Conservation (phyloP, 2,113 vertebrate species). For the Donacobius atricapilla region DNA sequence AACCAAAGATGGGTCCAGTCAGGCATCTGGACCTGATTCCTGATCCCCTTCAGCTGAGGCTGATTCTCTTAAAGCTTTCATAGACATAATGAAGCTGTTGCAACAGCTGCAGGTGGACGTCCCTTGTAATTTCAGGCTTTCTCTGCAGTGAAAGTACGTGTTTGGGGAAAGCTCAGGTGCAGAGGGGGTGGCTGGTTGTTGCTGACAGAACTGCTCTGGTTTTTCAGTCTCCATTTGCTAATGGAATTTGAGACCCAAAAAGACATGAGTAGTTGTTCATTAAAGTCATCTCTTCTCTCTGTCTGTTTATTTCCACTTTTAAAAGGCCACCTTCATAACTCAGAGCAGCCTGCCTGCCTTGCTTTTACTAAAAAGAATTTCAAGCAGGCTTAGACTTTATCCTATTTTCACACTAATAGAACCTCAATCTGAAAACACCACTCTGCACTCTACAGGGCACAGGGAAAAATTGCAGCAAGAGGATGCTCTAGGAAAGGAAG, state of each 20-base stretch:
- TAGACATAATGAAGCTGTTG: not conserved
- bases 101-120: not conserved
- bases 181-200: not conserved
- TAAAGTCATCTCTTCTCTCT: constrained; percentile 37
- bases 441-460: constrained; percentile 63
- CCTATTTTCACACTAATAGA: not conserved
- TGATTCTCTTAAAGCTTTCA: not conserved
- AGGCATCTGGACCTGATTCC: not conserved
- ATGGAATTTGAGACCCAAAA: constrained; percentile 21
- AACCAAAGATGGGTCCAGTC: not conserved
- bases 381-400: constrained; percentile 22
- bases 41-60: not conserved
- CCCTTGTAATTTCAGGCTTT: not conserved
- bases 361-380: constrained; percentile 35
- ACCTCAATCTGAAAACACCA: constrained; percentile 53
- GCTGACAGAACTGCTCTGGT: not conserved
- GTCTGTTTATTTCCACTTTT: constrained; percentile 64
- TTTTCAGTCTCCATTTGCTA: constrained; percentile 16
- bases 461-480: not conserved
- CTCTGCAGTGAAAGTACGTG: not conserved
- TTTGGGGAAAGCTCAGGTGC: not conserved
- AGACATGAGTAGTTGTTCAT: not conserved
- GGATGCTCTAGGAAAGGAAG: not conserved
- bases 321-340: constrained; percentile 68
- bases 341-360: constrained; percentile 18